Evolutionary conservation across 2,113 vertebrate species (phyloP).

Genomic region (Colius striatus): DNA sequence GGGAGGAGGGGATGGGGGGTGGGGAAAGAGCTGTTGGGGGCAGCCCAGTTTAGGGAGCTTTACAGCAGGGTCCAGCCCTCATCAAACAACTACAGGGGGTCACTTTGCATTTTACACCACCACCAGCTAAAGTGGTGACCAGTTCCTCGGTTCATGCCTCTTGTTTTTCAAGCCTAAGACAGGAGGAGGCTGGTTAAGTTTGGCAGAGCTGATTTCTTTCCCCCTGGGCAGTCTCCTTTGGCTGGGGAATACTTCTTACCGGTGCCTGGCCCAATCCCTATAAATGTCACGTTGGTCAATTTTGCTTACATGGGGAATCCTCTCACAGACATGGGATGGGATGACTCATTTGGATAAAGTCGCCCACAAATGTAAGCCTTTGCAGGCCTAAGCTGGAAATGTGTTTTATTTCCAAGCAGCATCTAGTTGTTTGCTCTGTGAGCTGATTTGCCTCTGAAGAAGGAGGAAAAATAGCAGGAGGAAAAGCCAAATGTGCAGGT

Average conservation of each 20-base stretch:
- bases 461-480: neutral
- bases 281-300: neutral
- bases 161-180: neutral
- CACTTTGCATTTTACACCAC: neutral
- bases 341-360: conserved; percentile 35
- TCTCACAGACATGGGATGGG: conserved; percentile 15
- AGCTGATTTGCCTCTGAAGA: conserved; percentile 4
- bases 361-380: neutral
- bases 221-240: accelerated
- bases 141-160: neutral
- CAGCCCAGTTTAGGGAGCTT: neutral
- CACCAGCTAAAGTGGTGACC: neutral
- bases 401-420: conserved; percentile 15
- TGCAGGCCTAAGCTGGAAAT: conserved; percentile 19
- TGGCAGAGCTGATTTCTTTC: neutral
- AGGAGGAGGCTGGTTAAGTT: neutral
- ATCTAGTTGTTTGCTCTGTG: neutral
- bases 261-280: neutral
- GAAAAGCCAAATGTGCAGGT: neutral
- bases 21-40: neutral
- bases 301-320: conserved; percentile 39
- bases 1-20: neutral
- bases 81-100: neutral
- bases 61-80: neutral
- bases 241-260: neutral